Conservation (phyloP, 92 coral and sea anemone species). For the Blastomussa wellsi region DNA sequence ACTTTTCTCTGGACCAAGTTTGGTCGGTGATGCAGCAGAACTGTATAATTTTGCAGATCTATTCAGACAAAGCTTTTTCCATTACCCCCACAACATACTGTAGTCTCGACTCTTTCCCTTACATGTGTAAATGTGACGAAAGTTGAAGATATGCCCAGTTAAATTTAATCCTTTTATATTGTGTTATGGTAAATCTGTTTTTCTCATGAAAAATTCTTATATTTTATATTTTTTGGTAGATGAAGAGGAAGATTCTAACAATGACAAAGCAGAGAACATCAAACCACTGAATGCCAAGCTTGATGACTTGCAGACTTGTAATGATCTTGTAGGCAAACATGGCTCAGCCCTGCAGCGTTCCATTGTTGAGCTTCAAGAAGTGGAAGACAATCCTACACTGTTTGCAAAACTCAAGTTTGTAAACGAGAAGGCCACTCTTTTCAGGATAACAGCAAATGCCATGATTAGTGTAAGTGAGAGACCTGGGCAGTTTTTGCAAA, state of each 20-base stretch:
- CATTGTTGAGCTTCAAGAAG: constrained; percentile 91
- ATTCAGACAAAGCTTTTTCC: neutral
- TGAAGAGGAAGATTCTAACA: constrained; percentile 86
- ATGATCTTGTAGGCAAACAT: constrained; percentile 97
- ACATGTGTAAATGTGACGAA: too few species aligned
- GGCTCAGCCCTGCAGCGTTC: constrained; percentile 95
- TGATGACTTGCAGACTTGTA: constrained; percentile 95
- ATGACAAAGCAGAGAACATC: constrained; percentile 80
- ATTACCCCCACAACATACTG: neutral
- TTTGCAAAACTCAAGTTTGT: constrained; percentile 82
- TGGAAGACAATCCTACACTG: constrained; percentile 72
- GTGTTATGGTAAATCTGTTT: neutral
- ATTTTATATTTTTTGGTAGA: constrained; percentile 50
- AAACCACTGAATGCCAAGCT: constrained; percentile 90
- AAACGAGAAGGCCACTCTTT: constrained; percentile 96
- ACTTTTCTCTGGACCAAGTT: neutral
- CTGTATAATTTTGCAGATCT: neutral
- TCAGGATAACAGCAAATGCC: constrained; percentile 98
- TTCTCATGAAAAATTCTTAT: neutral
- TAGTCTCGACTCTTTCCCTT: too few species aligned
- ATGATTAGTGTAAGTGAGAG: constrained; percentile 96
- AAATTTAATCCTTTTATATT: too few species aligned
- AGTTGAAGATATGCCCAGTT: too few species aligned
- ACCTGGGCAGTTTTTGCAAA: neutral
- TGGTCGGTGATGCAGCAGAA: neutral